A percentile compares a stretch with the other conserved stretches of the same genome.
phyloP scores from a whole-genome alignment of 1,140 invertebrate species.

The Leucophenga varia region DNA sequence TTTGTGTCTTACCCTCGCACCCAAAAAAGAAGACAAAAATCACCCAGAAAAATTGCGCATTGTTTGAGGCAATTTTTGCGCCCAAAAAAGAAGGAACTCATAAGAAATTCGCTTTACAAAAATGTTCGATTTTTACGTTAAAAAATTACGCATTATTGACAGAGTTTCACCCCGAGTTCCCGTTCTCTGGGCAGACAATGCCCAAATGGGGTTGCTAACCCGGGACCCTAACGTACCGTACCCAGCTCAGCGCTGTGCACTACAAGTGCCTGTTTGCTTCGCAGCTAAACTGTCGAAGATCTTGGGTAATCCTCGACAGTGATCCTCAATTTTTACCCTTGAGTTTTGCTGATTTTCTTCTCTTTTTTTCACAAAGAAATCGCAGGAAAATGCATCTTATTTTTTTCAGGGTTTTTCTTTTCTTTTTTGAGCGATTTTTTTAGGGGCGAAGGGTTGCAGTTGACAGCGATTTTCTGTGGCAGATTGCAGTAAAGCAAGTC shows the following conservation, averaged over 20 bases:
- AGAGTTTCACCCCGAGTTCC: constrained; percentile 26
- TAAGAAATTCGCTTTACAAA: constrained; percentile 20
- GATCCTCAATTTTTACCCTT: constrained; percentile 55
- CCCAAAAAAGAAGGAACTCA: constrained; percentile 36
- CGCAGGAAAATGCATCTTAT: constrained; percentile 37
- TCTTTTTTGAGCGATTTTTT: constrained; percentile 4
- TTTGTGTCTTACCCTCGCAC: constrained; percentile 30
- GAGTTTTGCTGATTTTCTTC: constrained; percentile 36
- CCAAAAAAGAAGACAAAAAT: constrained; percentile 19
- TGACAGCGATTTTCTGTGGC: constrained; percentile 43
- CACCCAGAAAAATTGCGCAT: constrained; percentile 28
- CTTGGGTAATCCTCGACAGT: constrained; percentile 43
- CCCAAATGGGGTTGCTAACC: constrained; percentile 12
- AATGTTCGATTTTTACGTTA: constrained; percentile 37
- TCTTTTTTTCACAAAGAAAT: constrained; percentile 30
- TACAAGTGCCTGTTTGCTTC: constrained; percentile 21
- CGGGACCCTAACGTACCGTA: too few relatives aligned
- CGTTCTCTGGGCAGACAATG: not conserved
- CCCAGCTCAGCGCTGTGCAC: constrained; percentile 12
- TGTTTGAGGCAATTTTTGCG: constrained; percentile 16
- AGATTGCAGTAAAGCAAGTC: constrained; percentile 35
- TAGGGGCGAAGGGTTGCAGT: constrained; percentile 35
- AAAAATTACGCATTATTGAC: constrained; percentile 46
- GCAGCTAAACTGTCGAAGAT: constrained; percentile 50
- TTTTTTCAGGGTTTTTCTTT: constrained; percentile 19